A percentile compares a stretch with the other conserved stretches of the same genome.
phyloP scores from a whole-genome alignment of 1,140 invertebrate species.

The Mesaphorura yosii region DNA sequence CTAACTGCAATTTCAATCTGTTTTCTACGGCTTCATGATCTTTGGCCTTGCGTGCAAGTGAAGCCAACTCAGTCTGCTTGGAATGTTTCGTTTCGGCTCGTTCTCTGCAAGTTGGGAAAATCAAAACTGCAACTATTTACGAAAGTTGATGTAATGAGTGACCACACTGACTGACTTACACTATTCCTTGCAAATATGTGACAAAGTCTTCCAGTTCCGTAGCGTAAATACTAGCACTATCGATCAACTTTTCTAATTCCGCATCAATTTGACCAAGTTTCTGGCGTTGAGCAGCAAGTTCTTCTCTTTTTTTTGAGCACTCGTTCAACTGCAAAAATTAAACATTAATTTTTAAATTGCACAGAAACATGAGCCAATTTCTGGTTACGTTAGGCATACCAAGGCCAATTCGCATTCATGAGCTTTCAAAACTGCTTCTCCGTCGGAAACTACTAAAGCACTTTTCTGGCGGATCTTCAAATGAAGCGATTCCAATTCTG shows the following conservation, averaged over 20 bases:
- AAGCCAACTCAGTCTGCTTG: neutral
- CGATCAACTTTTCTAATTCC: neutral
- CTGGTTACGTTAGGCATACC: neutral
- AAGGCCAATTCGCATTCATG: neutral
- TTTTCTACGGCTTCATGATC: neutral
- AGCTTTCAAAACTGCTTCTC: neutral
- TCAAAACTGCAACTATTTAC: neutral
- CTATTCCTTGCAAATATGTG: neutral
- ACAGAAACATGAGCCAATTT: neutral
- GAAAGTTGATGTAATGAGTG: neutral
- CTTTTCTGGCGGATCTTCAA: neutral
- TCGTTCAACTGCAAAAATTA: neutral
- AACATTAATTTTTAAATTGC: neutral
- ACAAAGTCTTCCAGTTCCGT: neutral
- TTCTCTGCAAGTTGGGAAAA: neutral
- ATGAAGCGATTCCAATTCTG: neutral
- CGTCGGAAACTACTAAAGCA: neutral
- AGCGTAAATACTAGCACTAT: neutral
- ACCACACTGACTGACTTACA: neutral
- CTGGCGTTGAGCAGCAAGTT: neutral
- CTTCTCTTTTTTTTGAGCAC: neutral
- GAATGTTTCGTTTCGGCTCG: neutral
- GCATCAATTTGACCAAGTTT: neutral
- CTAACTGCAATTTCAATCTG: neutral
- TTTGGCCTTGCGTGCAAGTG: too few species aligned